Evolutionary conservation across 2,113 vertebrate species (phyloP).

Genomic region (Erythrocebus patas): DNA sequence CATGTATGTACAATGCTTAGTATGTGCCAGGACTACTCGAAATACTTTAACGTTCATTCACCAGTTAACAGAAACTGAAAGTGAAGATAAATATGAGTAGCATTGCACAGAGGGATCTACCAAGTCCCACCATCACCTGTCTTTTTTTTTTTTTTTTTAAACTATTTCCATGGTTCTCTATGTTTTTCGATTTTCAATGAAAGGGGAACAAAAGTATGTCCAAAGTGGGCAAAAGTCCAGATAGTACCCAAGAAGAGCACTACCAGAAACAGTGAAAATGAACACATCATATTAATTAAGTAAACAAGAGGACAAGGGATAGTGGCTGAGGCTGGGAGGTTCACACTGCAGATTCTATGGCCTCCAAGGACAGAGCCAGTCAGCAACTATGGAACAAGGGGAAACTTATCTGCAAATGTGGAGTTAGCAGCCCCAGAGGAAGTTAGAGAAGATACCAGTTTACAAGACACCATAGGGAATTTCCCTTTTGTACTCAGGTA

Average conservation of each 20-base stretch:
- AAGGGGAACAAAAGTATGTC: background rate
- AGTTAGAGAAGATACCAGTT: background rate
- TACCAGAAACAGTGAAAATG: background rate
- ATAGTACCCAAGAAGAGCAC: background rate
- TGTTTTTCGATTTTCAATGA: background rate
- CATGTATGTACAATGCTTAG: background rate
- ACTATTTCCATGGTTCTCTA: background rate
- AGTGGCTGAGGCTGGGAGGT: too few species aligned
- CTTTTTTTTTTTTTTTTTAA: background rate
- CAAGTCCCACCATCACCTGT: background rate
- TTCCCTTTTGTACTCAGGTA: background rate
- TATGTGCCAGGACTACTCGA: background rate
- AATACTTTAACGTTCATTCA: background rate
- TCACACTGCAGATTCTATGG: rapidly evolving
- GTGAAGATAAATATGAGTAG: background rate
- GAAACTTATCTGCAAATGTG: background rate
- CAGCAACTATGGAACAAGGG: rapidly evolving
- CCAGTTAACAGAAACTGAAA: background rate
- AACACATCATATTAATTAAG: background rate
- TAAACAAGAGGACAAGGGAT: background rate
- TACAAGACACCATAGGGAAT: background rate
- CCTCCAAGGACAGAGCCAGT: background rate
- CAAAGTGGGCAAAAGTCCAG: background rate
- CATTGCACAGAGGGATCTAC: background rate
- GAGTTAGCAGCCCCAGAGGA: background rate